These are phyloP conservation scores for Lacanobia oleracea DNA, from an alignment of 2,888 invertebrate species.

Conservation along the genomic window DNA sequence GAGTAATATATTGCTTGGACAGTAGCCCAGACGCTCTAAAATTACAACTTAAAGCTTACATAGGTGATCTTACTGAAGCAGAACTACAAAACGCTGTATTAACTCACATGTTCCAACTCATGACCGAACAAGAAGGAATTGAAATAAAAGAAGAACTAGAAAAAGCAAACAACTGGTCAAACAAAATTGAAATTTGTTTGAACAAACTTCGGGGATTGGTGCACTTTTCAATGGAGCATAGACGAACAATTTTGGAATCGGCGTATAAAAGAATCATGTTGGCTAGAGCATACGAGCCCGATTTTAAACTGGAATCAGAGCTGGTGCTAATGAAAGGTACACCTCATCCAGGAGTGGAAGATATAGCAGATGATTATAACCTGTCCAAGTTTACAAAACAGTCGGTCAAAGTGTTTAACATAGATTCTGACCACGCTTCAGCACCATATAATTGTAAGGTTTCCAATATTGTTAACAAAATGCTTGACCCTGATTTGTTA, in stretches of 20 bases:
- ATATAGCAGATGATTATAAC: conserved; percentile 70
- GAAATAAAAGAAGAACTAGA: conserved; percentile 60
- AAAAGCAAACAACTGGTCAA: conserved; percentile 56
- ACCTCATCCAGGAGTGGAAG: conserved; percentile 61
- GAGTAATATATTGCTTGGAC: conserved; percentile 73
- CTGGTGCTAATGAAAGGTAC: conserved; percentile 73
- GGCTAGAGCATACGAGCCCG: conserved; percentile 69
- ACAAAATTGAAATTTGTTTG: conserved; percentile 66
- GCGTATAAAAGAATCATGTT: conserved; percentile 69
- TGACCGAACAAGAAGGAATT: conserved; percentile 56
- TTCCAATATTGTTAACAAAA: conserved; percentile 66
- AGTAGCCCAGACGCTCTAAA: conserved; percentile 75
- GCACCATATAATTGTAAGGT: conserved; percentile 69
- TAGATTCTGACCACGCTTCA: conserved; percentile 67
- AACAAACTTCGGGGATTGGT: conserved; percentile 53
- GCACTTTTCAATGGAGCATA: conserved; percentile 67
- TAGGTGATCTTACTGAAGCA: conserved; percentile 59
- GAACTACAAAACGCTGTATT: conserved; percentile 68
- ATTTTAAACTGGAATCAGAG: conserved; percentile 70
- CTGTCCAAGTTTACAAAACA: conserved; percentile 71
- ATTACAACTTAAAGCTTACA: conserved; percentile 67
- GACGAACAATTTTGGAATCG: conserved; percentile 62
- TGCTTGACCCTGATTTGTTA: conserved; percentile 63
- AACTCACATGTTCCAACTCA: conserved; percentile 67
- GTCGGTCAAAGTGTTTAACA: conserved; percentile 68